Evolutionary conservation across 2,888 invertebrate species (phyloP).

Genomic region (Nudaria mundana): DNA sequence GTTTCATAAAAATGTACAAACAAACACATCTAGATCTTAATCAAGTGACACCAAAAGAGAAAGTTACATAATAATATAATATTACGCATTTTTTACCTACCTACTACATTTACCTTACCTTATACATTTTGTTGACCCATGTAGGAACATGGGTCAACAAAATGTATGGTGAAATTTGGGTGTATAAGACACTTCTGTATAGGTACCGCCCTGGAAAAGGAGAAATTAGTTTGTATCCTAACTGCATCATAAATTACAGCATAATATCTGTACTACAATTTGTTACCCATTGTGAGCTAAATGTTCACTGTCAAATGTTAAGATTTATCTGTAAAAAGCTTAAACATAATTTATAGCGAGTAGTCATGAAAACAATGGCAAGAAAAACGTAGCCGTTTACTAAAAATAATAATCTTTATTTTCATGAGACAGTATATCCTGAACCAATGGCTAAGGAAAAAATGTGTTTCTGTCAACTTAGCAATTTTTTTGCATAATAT

Average conservation of each 20-base stretch:
- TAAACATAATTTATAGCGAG: conserved; percentile 20
- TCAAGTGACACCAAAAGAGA: no score
- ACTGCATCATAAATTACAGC: conserved; percentile 45
- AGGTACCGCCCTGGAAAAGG: conserved; percentile 24
- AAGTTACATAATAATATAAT: no score
- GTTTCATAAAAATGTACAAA: no score
- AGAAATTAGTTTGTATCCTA: conserved; percentile 29
- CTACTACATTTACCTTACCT: no score
- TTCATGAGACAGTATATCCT: neutral
- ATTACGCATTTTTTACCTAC: no score
- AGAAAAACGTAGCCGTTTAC: conserved; percentile 12
- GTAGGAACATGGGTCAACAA: no score
- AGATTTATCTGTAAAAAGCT: conserved; percentile 31
- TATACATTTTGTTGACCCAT: no score
- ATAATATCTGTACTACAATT: conserved; percentile 50
- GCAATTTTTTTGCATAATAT: conserved; percentile 9
- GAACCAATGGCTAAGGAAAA: conserved; percentile 3
- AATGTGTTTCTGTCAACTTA: conserved; percentile 4
- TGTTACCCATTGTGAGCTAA: conserved; percentile 52
- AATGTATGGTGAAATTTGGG: no score
- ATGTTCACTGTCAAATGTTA: conserved; percentile 28
- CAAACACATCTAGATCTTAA: no score
- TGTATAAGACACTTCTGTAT: no score
- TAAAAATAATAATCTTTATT: conserved; percentile 3
- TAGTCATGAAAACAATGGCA: conserved; percentile 14